Percentiles rank a stretch among this genome's conserved stretches.
These are phyloP conservation scores for Podarcis muralis DNA, from an alignment of 2,113 vertebrate species.

Conservation along the genomic window DNA sequence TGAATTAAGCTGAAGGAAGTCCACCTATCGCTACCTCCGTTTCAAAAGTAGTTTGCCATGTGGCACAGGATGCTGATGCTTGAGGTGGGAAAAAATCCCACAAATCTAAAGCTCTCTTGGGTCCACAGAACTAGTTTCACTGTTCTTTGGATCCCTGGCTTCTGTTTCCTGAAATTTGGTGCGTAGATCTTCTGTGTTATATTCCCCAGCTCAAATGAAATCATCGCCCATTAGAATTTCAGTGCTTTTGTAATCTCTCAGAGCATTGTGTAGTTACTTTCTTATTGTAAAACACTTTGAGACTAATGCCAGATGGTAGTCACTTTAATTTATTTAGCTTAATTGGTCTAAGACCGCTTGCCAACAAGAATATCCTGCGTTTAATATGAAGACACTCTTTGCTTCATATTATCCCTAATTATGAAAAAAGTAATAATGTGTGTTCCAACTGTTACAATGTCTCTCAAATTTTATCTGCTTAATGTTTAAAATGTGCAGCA, in stretches of 20 bases:
- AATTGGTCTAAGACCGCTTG: slow-evolving; percentile 32
- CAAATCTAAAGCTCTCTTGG: not conserved
- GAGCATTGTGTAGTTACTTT: slow-evolving; percentile 14
- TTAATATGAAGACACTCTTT: slow-evolving; percentile 23
- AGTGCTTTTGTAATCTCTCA: slow-evolving; percentile 16
- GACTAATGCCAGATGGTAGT: slow-evolving; percentile 17
- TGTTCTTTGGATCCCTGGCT: not conserved
- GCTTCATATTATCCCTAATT: slow-evolving; percentile 27
- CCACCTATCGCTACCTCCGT: not conserved
- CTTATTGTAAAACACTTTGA: slow-evolving; percentile 28
- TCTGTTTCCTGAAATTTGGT: not conserved
- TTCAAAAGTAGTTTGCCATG: not conserved
- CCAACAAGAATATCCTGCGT: slow-evolving; percentile 46
- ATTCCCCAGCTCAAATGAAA: slow-evolving; percentile 25
- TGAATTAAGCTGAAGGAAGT: not conserved
- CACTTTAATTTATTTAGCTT: slow-evolving; percentile 34
- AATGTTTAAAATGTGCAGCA: not conserved
- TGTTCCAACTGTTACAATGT: not conserved
- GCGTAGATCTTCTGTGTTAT: not conserved
- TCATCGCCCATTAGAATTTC: slow-evolving; percentile 37
- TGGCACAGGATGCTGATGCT: not conserved
- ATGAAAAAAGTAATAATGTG: not conserved
- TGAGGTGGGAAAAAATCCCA: too few species aligned
- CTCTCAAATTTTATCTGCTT: not conserved
- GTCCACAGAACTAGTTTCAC: not conserved